Conservation (phyloP, 2,888 invertebrate species). For the Napeogenes inachia region DNA sequence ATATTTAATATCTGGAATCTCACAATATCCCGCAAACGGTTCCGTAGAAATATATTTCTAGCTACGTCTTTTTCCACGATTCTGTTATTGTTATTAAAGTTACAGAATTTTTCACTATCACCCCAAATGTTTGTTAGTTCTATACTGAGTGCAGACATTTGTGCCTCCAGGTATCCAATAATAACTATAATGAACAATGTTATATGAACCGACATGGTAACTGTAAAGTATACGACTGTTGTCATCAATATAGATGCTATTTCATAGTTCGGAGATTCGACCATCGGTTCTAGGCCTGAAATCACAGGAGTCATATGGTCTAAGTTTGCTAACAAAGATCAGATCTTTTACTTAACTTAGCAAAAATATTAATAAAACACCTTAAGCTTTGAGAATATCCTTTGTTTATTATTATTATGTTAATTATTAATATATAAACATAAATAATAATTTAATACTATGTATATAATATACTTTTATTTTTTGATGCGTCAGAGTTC, state of each 20-base stretch:
- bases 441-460: no score
- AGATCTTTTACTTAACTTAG: neutral
- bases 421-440: no score
- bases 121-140: constrained; percentile 44
- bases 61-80: constrained; percentile 5
- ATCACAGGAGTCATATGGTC: neutral
- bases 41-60: constrained; percentile 32
- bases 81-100: constrained; percentile 6
- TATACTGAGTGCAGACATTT: constrained; percentile 46
- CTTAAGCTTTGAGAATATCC: neutral
- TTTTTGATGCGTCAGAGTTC: no score
- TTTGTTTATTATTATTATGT: no score
- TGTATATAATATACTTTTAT: no score
- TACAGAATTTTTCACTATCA: constrained; percentile 26
- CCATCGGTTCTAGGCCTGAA: constrained; percentile 52
- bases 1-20: constrained; percentile 39
- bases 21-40: constrained; percentile 37
- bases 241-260: constrained; percentile 36
- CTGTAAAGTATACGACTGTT: constrained; percentile 34
- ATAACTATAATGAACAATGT: constrained; percentile 44
- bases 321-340: neutral
- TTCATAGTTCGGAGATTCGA: constrained; percentile 51
- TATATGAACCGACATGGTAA: constrained; percentile 42
- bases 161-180: constrained; percentile 49
- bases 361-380: neutral